These are phyloP conservation scores for Synergus itoensis DNA, from an alignment of 2,888 invertebrate genomes.

Conservation along the genomic window DNA sequence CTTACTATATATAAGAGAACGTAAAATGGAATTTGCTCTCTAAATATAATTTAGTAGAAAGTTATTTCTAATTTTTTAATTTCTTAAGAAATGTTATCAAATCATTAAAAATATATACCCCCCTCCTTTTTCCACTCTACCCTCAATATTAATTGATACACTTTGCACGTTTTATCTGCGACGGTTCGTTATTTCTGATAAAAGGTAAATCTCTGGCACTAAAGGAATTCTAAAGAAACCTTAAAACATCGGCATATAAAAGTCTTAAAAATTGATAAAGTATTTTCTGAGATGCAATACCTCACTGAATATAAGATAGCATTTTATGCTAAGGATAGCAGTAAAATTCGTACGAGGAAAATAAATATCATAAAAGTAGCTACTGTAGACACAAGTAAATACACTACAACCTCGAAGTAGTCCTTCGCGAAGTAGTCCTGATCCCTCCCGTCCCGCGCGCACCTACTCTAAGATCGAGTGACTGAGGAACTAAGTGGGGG, in stretches of 20 bases:
- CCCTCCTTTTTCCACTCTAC: no score
- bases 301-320: background rate
- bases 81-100: background rate
- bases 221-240: no score
- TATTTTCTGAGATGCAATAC: background rate
- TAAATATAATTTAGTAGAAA: no score
- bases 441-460: no score
- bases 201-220: no score
- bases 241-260: background rate
- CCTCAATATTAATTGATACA: no score
- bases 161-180: no score
- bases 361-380: background rate
- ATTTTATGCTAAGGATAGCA: constrained; percentile 14
- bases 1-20: background rate
- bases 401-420: no score
- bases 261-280: background rate
- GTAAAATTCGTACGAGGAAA: background rate
- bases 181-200: background rate
- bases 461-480: no score
- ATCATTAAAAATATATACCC: no score
- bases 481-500: no score
- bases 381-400: background rate
- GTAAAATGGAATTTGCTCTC: background rate
- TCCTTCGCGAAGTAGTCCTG: no score
- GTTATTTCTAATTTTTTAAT: background rate